Evolutionary conservation across 2,888 invertebrate species (phyloP).

Genomic region (Laothoe populi): DNA sequence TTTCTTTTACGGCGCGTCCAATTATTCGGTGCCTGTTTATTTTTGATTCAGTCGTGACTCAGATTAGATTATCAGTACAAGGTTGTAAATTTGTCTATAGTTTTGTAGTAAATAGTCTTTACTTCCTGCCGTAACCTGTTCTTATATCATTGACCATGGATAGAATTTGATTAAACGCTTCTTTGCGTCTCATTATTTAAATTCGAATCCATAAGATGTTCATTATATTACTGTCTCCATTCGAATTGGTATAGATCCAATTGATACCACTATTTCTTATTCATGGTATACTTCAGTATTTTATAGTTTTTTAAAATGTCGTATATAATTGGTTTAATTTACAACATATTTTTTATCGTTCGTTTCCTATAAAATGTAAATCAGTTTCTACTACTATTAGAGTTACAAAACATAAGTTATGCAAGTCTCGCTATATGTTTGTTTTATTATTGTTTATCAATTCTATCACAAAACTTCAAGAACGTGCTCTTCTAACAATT

Average conservation of each 20-base stretch:
- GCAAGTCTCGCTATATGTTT: background rate
- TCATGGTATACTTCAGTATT: background rate
- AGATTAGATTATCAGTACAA: constrained; percentile 26
- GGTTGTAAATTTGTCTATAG: constrained; percentile 23
- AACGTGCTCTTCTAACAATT: too few species aligned
- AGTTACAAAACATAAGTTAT: background rate
- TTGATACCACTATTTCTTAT: background rate
- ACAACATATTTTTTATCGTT: constrained; percentile 8
- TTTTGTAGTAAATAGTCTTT: constrained; percentile 22
- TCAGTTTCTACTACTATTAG: background rate
- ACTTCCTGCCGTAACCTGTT: constrained; percentile 22
- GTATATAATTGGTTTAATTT: constrained; percentile 4
- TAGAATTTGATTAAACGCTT: constrained; percentile 5
- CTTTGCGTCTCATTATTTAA: constrained; percentile 25
- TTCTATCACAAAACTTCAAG: too few species aligned
- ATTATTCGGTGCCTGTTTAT: constrained; percentile 33
- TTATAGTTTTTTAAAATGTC: background rate
- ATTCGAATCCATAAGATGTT: constrained; percentile 1
- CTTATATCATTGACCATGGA: background rate
- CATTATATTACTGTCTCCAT: constrained; percentile 7
- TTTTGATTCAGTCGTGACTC: constrained; percentile 28
- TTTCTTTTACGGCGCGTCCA: constrained; percentile 37
- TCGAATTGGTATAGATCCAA: background rate
- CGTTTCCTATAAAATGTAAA: background rate
- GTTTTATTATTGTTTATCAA: background rate